Evolutionary conservation across 1,140 invertebrate species (phyloP).

Genomic region (Phymorhynchus buccinoides): DNA sequence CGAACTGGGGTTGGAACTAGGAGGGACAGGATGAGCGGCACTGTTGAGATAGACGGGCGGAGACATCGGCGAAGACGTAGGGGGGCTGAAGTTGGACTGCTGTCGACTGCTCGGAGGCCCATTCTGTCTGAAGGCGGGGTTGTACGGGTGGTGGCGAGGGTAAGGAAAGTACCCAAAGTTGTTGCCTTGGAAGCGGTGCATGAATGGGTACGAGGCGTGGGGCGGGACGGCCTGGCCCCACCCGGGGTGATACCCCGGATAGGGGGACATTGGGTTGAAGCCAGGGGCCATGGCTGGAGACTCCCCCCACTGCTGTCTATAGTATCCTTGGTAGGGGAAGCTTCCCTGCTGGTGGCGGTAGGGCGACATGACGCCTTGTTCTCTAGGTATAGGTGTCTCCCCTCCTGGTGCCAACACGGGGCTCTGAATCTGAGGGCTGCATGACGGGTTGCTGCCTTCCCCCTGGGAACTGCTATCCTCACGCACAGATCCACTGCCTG

Average conservation of each 20-base stretch:
- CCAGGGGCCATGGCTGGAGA: background rate
- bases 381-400: background rate
- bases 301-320: slow-evolving; percentile 29
- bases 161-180: slow-evolving; percentile 19
- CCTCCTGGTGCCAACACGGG: background rate
- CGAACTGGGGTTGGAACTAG: background rate
- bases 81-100: slow-evolving; percentile 30
- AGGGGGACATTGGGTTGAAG: background rate
- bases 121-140: background rate
- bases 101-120: background rate
- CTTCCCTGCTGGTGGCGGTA: background rate
- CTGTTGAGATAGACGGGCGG: background rate
- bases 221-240: slow-evolving; percentile 8
- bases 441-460: background rate
- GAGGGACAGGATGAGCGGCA: background rate
- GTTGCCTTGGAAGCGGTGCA: background rate
- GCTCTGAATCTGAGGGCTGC: slow-evolving; percentile 21
- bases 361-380: slow-evolving; percentile 15
- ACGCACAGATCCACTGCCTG: background rate
- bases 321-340: slow-evolving; percentile 18
- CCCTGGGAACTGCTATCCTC: background rate
- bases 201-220: slow-evolving; percentile 23
- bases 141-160: slow-evolving; percentile 14
- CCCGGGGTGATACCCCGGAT: background rate
- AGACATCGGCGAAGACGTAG: slow-evolving; percentile 22